phyloP scores from a whole-genome alignment of 1,140 invertebrate species.

The Calliphora vicina region DNA sequence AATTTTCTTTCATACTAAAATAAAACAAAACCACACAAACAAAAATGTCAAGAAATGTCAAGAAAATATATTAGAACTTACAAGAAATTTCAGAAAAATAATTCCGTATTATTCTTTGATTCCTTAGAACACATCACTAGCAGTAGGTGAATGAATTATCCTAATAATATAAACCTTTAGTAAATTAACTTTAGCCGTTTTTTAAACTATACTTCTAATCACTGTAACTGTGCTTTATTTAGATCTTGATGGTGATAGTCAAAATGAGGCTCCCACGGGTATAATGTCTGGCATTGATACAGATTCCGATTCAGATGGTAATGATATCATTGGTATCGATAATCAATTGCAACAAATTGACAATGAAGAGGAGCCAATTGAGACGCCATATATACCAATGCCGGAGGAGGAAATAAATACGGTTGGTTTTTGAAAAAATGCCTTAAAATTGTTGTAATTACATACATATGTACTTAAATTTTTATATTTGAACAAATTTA shows the following conservation, averaged over 20 bases:
- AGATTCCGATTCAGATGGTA: conserved; percentile 55
- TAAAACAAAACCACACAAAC: no score
- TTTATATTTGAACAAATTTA: background rate
- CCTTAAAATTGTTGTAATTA: background rate
- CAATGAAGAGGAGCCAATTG: conserved; percentile 46
- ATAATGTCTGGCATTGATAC: conserved; percentile 55
- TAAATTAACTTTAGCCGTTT: background rate
- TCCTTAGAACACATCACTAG: background rate
- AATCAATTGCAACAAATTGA: conserved; percentile 20
- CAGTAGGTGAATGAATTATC: background rate
- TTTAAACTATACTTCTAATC: background rate
- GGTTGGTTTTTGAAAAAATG: conserved; percentile 63
- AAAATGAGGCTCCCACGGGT: conserved; percentile 56
- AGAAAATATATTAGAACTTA: background rate
- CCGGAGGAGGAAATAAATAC: conserved; percentile 75
- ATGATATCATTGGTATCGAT: conserved; percentile 39
- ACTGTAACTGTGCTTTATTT: background rate
- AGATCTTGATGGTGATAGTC: conserved; percentile 62
- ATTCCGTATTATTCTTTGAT: background rate
- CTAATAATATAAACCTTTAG: no score
- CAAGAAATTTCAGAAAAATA: background rate
- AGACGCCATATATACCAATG: conserved; percentile 72
- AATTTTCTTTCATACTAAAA: no score
- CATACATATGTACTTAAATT: no score
- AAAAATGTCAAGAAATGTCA: background rate